phyloP scores from a whole-genome alignment of 2,888 invertebrate genomes.

The Herminia tarsipennalis region DNA sequence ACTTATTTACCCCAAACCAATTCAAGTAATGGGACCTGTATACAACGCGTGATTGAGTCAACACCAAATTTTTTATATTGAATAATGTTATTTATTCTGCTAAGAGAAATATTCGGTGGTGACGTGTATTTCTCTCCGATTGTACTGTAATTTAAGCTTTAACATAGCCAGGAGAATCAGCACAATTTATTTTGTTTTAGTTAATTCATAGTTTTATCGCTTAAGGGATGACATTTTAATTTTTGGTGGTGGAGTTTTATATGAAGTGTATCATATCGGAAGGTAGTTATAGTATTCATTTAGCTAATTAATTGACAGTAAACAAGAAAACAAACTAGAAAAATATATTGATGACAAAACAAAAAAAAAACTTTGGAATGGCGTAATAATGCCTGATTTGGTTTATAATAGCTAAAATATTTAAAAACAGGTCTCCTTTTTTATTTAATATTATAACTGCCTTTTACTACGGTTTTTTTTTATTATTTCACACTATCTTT shows the following conservation, averaged over 20 bases:
- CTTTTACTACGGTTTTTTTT: too few species aligned
- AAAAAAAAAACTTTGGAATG: too few species aligned
- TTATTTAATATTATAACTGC: too few species aligned
- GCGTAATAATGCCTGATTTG: too few species aligned
- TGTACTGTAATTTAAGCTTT: slow-evolving; percentile 26
- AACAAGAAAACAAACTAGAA: too few species aligned
- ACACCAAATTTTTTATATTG: slow-evolving; percentile 74
- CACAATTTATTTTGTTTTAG: slow-evolving; percentile 30
- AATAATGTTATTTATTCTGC: slow-evolving; percentile 36
- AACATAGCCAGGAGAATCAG: slow-evolving; percentile 16
- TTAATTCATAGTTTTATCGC: slow-evolving; percentile 8
- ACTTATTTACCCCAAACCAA: slow-evolving; percentile 48
- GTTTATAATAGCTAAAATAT: too few species aligned
- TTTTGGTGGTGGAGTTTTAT: slow-evolving; percentile 11
- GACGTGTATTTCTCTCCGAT: slow-evolving; percentile 26
- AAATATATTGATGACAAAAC: too few species aligned
- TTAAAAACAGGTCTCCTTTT: too few species aligned
- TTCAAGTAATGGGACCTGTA: slow-evolving; percentile 70
- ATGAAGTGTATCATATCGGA: slow-evolving; percentile 3
- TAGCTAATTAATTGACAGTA: too few species aligned
- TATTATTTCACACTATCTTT: too few species aligned
- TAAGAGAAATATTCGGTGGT: slow-evolving; percentile 15
- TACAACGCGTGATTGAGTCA: slow-evolving; percentile 72
- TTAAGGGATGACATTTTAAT: slow-evolving; percentile 1
- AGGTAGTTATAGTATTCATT: too few species aligned